phyloP scores from a whole-genome alignment of 2,888 invertebrate genomes.

The Acrobeloides nanus region DNA sequence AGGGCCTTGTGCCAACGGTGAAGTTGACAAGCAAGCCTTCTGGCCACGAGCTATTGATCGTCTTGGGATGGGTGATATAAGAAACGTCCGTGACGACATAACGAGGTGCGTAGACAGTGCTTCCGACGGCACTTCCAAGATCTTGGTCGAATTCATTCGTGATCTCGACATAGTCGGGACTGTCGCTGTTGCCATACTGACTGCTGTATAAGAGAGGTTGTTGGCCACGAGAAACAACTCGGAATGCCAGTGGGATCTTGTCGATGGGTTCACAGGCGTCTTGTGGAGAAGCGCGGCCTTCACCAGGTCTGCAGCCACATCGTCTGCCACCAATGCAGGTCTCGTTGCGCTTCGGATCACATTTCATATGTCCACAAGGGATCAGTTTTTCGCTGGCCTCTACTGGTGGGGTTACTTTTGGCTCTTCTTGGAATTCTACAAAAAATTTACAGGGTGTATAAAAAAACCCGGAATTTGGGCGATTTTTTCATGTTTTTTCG shows the following conservation, averaged over 20 bases:
- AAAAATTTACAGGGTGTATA: too few species aligned
- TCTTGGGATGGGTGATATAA: conserved; percentile 52
- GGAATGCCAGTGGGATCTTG: conserved; percentile 36
- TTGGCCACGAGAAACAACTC: conserved; percentile 35
- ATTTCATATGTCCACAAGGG: conserved; percentile 38
- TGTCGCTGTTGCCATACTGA: conserved; percentile 38
- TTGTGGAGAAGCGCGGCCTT: conserved; percentile 33
- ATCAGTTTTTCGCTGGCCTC: conserved; percentile 20
- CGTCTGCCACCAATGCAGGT: conserved; percentile 48
- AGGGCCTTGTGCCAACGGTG: conserved; percentile 38
- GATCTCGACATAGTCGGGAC: conserved; percentile 46
- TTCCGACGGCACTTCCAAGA: conserved; percentile 45
- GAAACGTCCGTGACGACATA: conserved; percentile 46
- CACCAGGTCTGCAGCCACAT: conserved; percentile 49
- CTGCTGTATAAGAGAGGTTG: conserved; percentile 47
- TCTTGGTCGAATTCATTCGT: conserved; percentile 44
- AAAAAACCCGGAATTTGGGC: too few species aligned
- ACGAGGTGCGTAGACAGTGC: conserved; percentile 39
- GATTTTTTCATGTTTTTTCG: too few species aligned
- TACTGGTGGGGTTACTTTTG: too few species aligned
- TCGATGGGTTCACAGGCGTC: conserved; percentile 33
- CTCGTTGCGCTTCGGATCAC: conserved; percentile 22
- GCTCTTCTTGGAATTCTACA: too few species aligned
- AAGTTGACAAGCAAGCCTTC: conserved; percentile 52
- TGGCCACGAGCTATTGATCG: conserved; percentile 50